A percentile compares a stretch with the other conserved stretches of the same genome.
These are phyloP conservation scores for Montipora sp. DNA, from an alignment of 64 coral and sea anemone species.

Conservation along the genomic window DNA sequence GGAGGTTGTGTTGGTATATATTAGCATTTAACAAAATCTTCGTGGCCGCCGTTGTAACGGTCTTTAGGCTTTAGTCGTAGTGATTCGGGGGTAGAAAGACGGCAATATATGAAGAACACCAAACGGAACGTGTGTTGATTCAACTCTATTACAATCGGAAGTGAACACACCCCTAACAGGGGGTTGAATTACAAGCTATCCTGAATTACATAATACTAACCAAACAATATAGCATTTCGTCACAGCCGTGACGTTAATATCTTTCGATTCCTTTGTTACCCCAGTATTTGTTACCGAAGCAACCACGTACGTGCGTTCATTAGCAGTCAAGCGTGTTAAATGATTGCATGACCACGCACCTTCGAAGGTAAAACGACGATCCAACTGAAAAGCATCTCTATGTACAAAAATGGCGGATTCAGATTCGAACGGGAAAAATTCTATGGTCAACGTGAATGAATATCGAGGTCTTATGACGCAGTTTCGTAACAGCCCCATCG, in stretches of 20 bases:
- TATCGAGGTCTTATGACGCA: neutral
- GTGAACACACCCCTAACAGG: too few species aligned
- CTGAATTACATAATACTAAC: too few species aligned
- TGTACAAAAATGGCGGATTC: neutral
- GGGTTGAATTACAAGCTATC: too few species aligned
- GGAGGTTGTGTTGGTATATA: too few species aligned
- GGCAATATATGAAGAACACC: too few species aligned
- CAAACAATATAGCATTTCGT: too few species aligned
- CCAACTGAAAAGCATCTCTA: neutral
- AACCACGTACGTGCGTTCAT: neutral
- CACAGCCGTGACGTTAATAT: neutral
- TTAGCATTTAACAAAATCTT: too few species aligned
- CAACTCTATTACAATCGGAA: too few species aligned
- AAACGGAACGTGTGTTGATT: too few species aligned
- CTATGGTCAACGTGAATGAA: neutral
- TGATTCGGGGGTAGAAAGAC: too few species aligned
- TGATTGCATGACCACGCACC: neutral
- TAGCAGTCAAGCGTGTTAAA: neutral
- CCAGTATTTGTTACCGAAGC: neutral
- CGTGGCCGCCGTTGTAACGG: too few species aligned
- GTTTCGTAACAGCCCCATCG: conserved; percentile 5
- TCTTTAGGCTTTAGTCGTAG: too few species aligned
- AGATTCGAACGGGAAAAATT: conserved; percentile 9
- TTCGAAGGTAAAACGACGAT: neutral
- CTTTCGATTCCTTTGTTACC: neutral